phyloP scores from a whole-genome alignment of 2,888 invertebrate genomes.

The Geophilus truncorum region DNA sequence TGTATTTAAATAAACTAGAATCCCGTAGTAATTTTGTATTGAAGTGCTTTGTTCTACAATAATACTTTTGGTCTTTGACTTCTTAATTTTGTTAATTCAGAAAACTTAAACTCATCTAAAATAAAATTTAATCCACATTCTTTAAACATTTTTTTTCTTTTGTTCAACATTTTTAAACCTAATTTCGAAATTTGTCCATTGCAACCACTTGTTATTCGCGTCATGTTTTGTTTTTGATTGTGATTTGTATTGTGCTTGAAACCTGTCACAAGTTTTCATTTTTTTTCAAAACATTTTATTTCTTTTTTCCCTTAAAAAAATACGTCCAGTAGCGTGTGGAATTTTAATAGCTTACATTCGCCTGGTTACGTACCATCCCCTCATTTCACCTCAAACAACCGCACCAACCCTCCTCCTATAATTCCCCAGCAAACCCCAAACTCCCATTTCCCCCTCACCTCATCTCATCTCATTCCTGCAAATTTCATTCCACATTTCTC shows the following conservation, averaged over 20 bases:
- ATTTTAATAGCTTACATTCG: constrained; percentile 14
- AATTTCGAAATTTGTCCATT: background rate
- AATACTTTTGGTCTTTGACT: no score
- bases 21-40: no score
- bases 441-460: background rate
- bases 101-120: no score
- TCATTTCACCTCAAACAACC: background rate
- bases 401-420: background rate
- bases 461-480: no score
- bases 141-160: no score
- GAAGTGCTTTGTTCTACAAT: no score
- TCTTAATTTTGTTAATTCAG: no score
- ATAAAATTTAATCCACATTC: no score
- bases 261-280: background rate
- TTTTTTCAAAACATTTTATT: background rate
- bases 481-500: background rate
- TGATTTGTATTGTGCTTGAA: constrained; percentile 21
- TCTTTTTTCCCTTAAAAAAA: background rate
- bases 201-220: background rate
- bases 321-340: constrained; percentile 12
- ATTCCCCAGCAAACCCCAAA: background rate
- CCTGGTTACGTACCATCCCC: constrained; percentile 9
- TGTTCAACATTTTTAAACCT: background rate
- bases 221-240: constrained; percentile 17
- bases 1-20: no score